Conservation (phyloP, 2,113 vertebrate species). For the Gymnocephalus cernua region DNA sequence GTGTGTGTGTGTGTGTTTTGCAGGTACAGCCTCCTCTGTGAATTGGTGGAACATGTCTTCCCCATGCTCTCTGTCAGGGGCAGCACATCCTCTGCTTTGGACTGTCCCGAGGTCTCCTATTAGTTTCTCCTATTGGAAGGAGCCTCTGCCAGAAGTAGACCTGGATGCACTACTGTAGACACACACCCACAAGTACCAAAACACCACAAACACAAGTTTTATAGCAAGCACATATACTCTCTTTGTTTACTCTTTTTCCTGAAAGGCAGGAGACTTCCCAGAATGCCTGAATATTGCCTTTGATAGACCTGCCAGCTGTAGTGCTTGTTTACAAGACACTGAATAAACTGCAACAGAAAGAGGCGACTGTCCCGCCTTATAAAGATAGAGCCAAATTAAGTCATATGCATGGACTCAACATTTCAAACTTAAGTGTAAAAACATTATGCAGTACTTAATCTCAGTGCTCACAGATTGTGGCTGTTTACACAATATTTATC, state of each 20-base stretch:
- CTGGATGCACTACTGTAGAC: conserved; percentile 73
- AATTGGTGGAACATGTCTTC: conserved; percentile 93
- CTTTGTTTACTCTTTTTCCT: not conserved
- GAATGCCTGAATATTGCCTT: conserved; percentile 29
- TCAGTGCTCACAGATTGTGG: not conserved
- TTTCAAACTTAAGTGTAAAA: conserved; percentile 4
- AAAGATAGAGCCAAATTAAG: not conserved
- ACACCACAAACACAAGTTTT: not conserved
- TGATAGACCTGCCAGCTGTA: conserved; percentile 12
- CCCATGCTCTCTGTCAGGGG: conserved; percentile 78
- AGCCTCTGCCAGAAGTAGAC: conserved; percentile 81
- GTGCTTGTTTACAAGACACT: conserved; percentile 36
- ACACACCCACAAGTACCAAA: not conserved
- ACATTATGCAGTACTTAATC: not conserved
- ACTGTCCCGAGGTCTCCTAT: conserved; percentile 88
- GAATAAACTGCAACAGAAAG: conserved; percentile 21
- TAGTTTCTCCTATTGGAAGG: conserved; percentile 89
- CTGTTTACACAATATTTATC: not conserved
- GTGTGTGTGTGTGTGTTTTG: conserved; percentile 8
- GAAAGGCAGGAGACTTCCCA: not conserved
- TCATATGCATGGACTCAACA: not conserved
- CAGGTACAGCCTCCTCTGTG: conserved; percentile 89
- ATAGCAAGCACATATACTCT: not conserved
- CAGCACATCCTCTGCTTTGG: conserved; percentile 70
- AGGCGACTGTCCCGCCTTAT: not conserved